Conservation (phyloP, 2,113 vertebrate genomes). For the Butastur rufipennis region DNA sequence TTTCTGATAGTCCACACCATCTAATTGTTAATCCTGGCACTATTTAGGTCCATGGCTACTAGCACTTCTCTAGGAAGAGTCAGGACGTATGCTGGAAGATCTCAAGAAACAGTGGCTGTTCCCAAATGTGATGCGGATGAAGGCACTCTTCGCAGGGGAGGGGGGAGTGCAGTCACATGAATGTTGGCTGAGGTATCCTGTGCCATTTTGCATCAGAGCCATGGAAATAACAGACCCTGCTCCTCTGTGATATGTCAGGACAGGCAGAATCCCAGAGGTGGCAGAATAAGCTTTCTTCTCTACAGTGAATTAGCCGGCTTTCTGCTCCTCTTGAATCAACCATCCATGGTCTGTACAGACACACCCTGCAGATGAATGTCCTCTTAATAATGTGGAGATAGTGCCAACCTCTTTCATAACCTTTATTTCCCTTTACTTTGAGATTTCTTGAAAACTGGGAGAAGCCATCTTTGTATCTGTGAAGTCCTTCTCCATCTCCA, state of each 20-base stretch:
- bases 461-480: not conserved
- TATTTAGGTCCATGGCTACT: not conserved
- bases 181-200: not conserved
- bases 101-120: not conserved
- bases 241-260: not conserved
- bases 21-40: not conserved
- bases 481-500: not conserved
- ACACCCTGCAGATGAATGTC: not conserved
- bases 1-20: not conserved
- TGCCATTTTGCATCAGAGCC: not conserved
- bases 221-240: not conserved
- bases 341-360: not conserved
- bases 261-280: no score
- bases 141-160: not conserved
- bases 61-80: not conserved
- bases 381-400: not conserved
- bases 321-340: not conserved
- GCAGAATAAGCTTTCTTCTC: not conserved
- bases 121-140: not conserved
- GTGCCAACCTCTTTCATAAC: not conserved
- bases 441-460: not conserved
- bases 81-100: not conserved
- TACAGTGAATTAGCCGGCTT: not conserved
- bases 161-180: no score
- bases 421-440: not conserved